Percentiles rank a stretch among this genome's conserved stretches.
These are phyloP conservation scores for Leptinotarsa haldemani DNA, from an alignment of 2,888 invertebrate genomes.

Conservation along the genomic window DNA sequence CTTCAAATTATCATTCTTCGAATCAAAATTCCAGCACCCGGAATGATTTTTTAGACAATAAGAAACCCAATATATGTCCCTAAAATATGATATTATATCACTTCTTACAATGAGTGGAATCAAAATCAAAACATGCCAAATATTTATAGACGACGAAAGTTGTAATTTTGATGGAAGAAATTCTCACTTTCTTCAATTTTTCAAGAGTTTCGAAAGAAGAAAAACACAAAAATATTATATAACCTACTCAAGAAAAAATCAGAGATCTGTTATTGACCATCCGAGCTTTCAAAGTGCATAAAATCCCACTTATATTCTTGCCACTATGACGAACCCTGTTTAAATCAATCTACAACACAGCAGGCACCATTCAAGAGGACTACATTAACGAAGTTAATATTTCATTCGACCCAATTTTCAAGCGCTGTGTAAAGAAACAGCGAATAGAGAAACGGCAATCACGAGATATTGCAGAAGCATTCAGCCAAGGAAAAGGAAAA, in stretches of 20 bases:
- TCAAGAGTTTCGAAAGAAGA: too few species aligned
- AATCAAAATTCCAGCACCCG: too few species aligned
- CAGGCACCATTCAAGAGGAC: background rate
- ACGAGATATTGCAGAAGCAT: slow-evolving; percentile 1
- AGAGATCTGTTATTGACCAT: background rate
- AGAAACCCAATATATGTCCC: too few species aligned
- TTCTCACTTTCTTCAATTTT: too few species aligned
- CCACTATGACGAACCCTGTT: background rate
- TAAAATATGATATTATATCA: too few species aligned
- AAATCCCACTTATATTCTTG: background rate
- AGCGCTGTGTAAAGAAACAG: background rate
- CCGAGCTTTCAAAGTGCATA: background rate
- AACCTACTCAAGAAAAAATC: background rate
- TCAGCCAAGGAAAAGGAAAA: slow-evolving; percentile 7
- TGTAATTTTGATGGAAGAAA: too few species aligned
- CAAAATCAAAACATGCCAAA: too few species aligned
- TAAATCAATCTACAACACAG: background rate
- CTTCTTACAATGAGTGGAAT: too few species aligned
- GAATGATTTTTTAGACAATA: too few species aligned
- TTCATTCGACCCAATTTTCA: slow-evolving; percentile 3
- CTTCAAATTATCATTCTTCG: too few species aligned
- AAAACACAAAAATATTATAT: too few species aligned
- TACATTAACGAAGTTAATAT: slow-evolving; percentile 13
- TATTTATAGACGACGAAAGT: too few species aligned
- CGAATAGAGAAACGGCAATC: slow-evolving; percentile 11